A percentile compares a stretch with the other conserved stretches of the same genome.
phyloP scores from a whole-genome alignment of 2,888 invertebrate genomes.

The Chrysopilus asiliformis region DNA sequence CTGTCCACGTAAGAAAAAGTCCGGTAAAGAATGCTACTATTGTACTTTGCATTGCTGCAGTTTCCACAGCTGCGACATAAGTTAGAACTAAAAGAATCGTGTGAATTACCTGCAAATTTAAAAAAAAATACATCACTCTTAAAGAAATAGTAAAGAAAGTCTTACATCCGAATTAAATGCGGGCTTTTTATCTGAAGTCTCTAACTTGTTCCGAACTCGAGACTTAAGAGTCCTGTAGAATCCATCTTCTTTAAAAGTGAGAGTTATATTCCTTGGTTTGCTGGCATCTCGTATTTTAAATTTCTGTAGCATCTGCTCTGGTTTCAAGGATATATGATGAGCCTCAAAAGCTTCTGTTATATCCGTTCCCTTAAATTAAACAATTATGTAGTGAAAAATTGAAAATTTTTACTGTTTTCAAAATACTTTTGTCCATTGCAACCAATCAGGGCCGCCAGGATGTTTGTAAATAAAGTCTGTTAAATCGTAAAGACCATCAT shows the following conservation, averaged over 20 bases:
- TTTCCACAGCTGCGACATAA: slow-evolving; percentile 28
- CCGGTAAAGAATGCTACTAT: slow-evolving; percentile 38
- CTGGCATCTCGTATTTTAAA: slow-evolving; percentile 51
- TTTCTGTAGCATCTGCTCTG: slow-evolving; percentile 47
- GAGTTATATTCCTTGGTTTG: slow-evolving; percentile 51
- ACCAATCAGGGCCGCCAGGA: slow-evolving; percentile 75
- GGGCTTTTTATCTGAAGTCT: slow-evolving; percentile 38
- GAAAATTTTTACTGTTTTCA: background rate
- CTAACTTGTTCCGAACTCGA: slow-evolving; percentile 42
- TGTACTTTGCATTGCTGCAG: slow-evolving; percentile 28
- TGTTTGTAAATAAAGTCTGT: slow-evolving; percentile 63
- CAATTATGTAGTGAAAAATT: background rate
- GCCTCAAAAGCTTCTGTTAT: slow-evolving; percentile 68
- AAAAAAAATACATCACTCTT: background rate
- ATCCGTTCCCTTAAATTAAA: slow-evolving; percentile 50
- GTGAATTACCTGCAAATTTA: slow-evolving; percentile 28
- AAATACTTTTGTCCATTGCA: slow-evolving; percentile 49
- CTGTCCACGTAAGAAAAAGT: slow-evolving; percentile 42
- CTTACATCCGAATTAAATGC: slow-evolving; percentile 29
- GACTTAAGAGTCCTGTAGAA: slow-evolving; percentile 59
- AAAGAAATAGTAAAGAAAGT: slow-evolving; percentile 5
- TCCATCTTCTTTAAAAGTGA: slow-evolving; percentile 58
- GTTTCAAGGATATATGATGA: slow-evolving; percentile 49
- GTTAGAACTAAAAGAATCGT: slow-evolving; percentile 31
- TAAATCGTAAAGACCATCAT: slow-evolving; percentile 71